Base-by-base conservation (phyloP, 2,888 invertebrate genomes). In the Tipula lateralis region DNA sequence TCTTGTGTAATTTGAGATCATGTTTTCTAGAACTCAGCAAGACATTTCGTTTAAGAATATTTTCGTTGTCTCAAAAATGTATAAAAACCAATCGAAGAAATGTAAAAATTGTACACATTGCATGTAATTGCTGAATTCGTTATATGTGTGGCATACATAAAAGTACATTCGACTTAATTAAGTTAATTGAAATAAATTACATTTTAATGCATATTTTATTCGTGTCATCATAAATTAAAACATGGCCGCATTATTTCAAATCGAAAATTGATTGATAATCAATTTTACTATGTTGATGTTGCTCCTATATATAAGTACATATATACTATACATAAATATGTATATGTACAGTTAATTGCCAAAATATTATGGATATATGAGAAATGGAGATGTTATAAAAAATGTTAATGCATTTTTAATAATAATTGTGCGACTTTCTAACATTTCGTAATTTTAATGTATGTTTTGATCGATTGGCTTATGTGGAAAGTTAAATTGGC, bases 371-470 rank as follows among this genome's bases (percentile, higher is more conserved):
- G 24, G 24, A 66, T 24, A n/a, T n/a, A 66, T 66, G 66, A 12
- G 66, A 66, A 66, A 66, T 24, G 13, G 19, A 19, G 9, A 66
- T 13, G 66, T 66, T 66, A 66, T 24, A 66, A 66, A 66, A 66
- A 66, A 66, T 24, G 66, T 66, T 66, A 66, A 66, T 66, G 66
- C 44, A 66, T 66, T 66, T 44, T 44, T 44, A 44, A 44, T 66
- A 66, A 66, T 24, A 50, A 50, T 50, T 50, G 44, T 16, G 24
- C 19, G 24, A 44, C 44, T 44, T 44, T 44, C 44, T 44, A 44
- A 3, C 16, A 44, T 44, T 44, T 44, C 13, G 39, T 39, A 39
- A 39, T 39, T 39, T 39, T 39, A 39, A 13, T 39, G 39, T 39
- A 13, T 12, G 24, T 66, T n/a, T 24, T 66, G 66, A 66, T 66